Evolutionary conservation across 2,888 invertebrate genomes (phyloP).

Genomic region (Altica lythri): DNA sequence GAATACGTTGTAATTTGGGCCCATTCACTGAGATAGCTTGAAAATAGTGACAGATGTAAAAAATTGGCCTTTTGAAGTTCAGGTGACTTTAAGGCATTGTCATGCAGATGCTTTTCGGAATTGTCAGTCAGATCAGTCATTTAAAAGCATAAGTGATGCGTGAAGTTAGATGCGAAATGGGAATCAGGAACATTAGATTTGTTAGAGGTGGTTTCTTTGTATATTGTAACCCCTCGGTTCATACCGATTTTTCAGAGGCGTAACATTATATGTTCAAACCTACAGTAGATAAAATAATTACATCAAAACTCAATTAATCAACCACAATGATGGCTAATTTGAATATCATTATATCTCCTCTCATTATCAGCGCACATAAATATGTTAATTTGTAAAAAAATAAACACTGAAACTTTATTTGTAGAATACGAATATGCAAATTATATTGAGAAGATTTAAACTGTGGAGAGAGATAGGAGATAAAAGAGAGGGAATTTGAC

Average conservation of each 20-base stretch:
- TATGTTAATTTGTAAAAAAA: slow-evolving; percentile 24
- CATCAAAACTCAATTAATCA: slow-evolving; percentile 30
- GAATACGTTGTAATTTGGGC: slow-evolving; percentile 38
- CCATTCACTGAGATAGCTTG: slow-evolving; percentile 37
- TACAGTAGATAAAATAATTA: too few species aligned
- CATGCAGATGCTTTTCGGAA: slow-evolving; percentile 47
- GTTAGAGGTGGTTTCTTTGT: too few species aligned
- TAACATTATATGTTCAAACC: too few species aligned
- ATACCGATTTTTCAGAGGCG: too few species aligned
- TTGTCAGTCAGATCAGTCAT: slow-evolving; percentile 49
- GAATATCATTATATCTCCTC: slow-evolving; percentile 25
- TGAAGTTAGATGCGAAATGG: slow-evolving; percentile 34
- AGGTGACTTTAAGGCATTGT: slow-evolving; percentile 47
- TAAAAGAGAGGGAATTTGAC: too few species aligned
- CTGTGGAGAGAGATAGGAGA: slow-evolving; percentile 15
- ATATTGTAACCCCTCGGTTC: too few species aligned
- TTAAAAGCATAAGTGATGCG: slow-evolving; percentile 46
- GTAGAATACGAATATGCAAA: slow-evolving; percentile 31
- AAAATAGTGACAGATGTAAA: slow-evolving; percentile 45
- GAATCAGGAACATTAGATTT: too few species aligned
- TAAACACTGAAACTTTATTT: slow-evolving; percentile 27
- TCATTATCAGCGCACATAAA: slow-evolving; percentile 31
- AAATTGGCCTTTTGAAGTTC: slow-evolving; percentile 40
- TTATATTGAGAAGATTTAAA: slow-evolving; percentile 13
- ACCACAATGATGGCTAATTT: slow-evolving; percentile 24